A percentile compares a stretch with the other conserved stretches of the same genome.
Evolutionary conservation across 2,888 invertebrate genomes (phyloP).

Genomic region (Priocnemis perturbator): DNA sequence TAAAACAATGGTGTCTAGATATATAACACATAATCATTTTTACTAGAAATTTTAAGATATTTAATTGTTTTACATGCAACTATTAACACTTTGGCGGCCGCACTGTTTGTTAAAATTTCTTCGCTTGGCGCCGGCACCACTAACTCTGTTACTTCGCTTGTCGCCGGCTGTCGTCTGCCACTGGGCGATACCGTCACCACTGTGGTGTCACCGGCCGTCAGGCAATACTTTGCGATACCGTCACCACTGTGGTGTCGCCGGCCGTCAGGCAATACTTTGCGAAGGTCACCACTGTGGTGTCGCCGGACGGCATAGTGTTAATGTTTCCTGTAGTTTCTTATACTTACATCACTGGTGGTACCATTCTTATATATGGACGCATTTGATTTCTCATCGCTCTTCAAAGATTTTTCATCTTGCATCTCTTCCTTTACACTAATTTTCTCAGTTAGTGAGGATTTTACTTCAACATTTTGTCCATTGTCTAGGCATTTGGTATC

Average conservation of each 20-base stretch:
- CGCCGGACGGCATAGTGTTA: too few relatives aligned
- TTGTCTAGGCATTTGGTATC: neutral
- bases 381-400: constrained; percentile 12
- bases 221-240: too few relatives aligned
- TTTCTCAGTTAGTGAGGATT: neutral
- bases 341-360: neutral
- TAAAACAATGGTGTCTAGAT: neutral
- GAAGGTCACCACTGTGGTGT: too few relatives aligned
- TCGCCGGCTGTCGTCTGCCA: too few relatives aligned
- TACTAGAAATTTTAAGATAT: neutral
- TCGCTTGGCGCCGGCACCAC: too few relatives aligned
- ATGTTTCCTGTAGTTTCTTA: neutral
- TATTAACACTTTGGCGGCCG: too few relatives aligned
- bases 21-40: neutral
- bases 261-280: too few relatives aligned
- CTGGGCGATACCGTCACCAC: too few relatives aligned
- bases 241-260: too few relatives aligned
- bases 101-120: too few relatives aligned
- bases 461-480: neutral
- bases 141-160: too few relatives aligned
- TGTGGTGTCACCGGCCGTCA: too few relatives aligned
- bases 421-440: neutral
- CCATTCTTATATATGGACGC: neutral
- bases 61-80: neutral
- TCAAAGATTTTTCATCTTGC: neutral